phyloP scores from a whole-genome alignment of 2,888 invertebrate genomes.

The Lasioglossum figueresi region DNA sequence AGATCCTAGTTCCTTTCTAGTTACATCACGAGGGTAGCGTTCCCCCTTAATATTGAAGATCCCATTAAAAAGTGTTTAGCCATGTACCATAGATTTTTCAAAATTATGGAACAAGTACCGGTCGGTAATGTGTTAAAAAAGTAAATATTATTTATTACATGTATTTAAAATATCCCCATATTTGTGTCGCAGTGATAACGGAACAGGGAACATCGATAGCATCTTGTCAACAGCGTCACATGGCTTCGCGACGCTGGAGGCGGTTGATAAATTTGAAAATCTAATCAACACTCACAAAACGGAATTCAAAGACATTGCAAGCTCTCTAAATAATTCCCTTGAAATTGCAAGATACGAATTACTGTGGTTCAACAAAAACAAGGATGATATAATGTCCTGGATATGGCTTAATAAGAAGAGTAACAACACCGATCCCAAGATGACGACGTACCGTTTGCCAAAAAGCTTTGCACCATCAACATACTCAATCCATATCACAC shows the following conservation, averaged over 20 bases:
- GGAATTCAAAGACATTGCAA: slow-evolving; percentile 49
- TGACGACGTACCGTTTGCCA: slow-evolving; percentile 85
- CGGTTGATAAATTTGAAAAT: slow-evolving; percentile 63
- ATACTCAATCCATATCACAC: slow-evolving; percentile 85
- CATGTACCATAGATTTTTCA: too few relatives aligned
- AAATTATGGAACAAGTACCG: too few relatives aligned
- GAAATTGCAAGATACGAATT: slow-evolving; percentile 72
- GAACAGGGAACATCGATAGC: slow-evolving; percentile 57
- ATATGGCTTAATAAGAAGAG: slow-evolving; percentile 11
- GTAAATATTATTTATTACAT: background rate
- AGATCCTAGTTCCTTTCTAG: too few relatives aligned
- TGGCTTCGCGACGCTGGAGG: slow-evolving; percentile 69
- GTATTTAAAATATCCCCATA: background rate
- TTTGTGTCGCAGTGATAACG: slow-evolving; percentile 66
- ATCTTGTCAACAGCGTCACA: slow-evolving; percentile 70
- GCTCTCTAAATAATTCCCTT: slow-evolving; percentile 63
- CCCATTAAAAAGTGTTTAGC: too few relatives aligned
- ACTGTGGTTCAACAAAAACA: slow-evolving; percentile 64
- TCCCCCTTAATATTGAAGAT: too few relatives aligned
- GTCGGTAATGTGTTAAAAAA: background rate
- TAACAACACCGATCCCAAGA: background rate
- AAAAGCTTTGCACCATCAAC: slow-evolving; percentile 84
- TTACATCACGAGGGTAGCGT: too few relatives aligned
- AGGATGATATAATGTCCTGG: slow-evolving; percentile 59
- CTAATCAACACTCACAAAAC: slow-evolving; percentile 56